Evolutionary conservation across 2,888 invertebrate genomes (phyloP).

Genomic region (Cepaea hortensis): DNA sequence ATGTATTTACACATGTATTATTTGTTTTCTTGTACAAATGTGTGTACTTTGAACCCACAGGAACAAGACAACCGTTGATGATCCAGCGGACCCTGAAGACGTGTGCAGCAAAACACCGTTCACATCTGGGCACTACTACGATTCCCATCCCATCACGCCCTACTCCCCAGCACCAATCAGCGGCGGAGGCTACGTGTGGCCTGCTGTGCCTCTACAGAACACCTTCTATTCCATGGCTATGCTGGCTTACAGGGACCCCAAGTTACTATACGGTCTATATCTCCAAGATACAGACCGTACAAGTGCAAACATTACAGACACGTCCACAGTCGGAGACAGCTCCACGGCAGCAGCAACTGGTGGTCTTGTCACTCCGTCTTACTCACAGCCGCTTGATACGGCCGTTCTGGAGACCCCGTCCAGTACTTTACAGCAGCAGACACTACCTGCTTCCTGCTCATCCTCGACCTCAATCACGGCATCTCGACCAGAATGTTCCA

Average conservation of each 20-base stretch:
- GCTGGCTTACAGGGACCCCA: conserved; percentile 33
- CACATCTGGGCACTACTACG: conserved; percentile 8
- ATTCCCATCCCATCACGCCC: not conserved
- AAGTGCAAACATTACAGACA: not conserved
- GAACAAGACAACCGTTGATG: not conserved
- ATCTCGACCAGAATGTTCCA: not conserved
- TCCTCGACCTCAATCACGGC: not conserved
- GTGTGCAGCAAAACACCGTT: conserved; percentile 14
- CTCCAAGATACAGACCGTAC: not conserved
- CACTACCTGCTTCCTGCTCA: not conserved
- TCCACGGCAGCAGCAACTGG: not conserved
- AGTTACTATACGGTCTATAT: conserved; percentile 14
- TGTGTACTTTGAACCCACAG: conserved; percentile 5
- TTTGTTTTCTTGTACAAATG: not conserved
- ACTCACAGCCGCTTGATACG: not conserved
- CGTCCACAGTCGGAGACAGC: not conserved
- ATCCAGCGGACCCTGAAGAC: conserved; percentile 7
- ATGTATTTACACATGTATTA: too few species aligned
- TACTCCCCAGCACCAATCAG: not conserved
- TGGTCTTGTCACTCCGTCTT: not conserved
- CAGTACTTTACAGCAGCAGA: conserved; percentile 24
- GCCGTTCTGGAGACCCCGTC: conserved; percentile 34
- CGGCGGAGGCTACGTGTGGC: conserved; percentile 35
- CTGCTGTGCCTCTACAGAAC: conserved; percentile 11
- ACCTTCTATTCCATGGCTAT: conserved; percentile 39